Evolutionary conservation across 2,888 invertebrate genomes (phyloP), one percentile per base, ranked within the genome.

Genomic region (Chrysolina americana): DNA sequence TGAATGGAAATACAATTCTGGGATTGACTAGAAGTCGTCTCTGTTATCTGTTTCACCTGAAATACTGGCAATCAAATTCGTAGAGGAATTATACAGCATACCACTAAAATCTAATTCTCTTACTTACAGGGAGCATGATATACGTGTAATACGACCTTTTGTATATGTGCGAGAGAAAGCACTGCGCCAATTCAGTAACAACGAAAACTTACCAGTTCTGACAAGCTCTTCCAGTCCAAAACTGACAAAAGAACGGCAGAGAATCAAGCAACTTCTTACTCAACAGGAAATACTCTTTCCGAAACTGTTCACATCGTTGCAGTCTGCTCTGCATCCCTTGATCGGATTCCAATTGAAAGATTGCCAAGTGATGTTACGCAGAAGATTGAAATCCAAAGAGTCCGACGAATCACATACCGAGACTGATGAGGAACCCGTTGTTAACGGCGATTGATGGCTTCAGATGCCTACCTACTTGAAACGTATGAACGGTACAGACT

Each of bases 111-210:
- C 28, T 4, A 28, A 3, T 19, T n/a, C 15, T 79, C 76, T 76
- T 73, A 68, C 72, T 88, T 88, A 2, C 89, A 95, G 96, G 81
- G 94, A 95, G 74, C 93, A 94, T 78, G 93, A 95, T 84, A 87
- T 97, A 68, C 91, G 96, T 76, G 94, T 97, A 28, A 94, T 97
- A 76, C 91, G 97, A 66, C 97, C 97, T 19, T 94, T 97, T 85
- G 93, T 96, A 13, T 96, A 95, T 89, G 95, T 96, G 13, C 91
- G 97, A 50, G 96, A 95, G 82, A 92, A 92, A 83, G 91, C 93
- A 6, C 88, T 96, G 41, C 90, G 92, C 19, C 92, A 93, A 71
- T 96, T 96, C 88, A 92, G 93, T 15, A 93, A 93, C 82, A 91
- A 92, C 80, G 92, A 93, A 82, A 91, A 92, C 62, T 89, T 96